phyloP scores from a whole-genome alignment of 2,888 invertebrate genomes.

The Amphipoea oculea region DNA sequence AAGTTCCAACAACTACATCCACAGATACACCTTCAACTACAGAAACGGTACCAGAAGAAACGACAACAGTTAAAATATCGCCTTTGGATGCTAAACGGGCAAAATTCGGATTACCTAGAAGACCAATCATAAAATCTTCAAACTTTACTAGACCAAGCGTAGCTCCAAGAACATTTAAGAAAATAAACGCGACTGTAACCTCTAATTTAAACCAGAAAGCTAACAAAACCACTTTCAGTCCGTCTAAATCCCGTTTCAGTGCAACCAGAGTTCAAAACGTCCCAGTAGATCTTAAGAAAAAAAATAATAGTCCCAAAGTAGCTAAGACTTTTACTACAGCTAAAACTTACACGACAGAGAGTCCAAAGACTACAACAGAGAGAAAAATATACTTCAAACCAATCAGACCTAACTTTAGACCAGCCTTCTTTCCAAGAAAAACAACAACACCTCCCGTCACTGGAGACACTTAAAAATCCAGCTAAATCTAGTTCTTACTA shows the following conservation, averaged over 20 bases:
- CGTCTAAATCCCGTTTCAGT: slow-evolving; percentile 82
- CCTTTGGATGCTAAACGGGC: slow-evolving; percentile 81
- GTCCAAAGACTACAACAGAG: slow-evolving; percentile 83
- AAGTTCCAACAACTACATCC: slow-evolving; percentile 50
- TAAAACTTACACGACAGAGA: slow-evolving; percentile 80
- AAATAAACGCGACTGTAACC: slow-evolving; percentile 76
- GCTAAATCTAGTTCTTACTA: slow-evolving; percentile 54
- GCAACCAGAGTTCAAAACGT: slow-evolving; percentile 84
- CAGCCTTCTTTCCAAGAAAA: slow-evolving; percentile 84
- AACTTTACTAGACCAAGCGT: slow-evolving; percentile 78
- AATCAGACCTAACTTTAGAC: slow-evolving; percentile 83
- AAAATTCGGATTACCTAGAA: slow-evolving; percentile 85
- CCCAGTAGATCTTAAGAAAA: slow-evolving; percentile 84
- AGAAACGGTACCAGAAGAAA: slow-evolving; percentile 78
- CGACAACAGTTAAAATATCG: slow-evolving; percentile 79
- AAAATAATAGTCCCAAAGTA: slow-evolving; percentile 73
- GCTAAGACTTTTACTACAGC: slow-evolving; percentile 80
- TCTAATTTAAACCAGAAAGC: slow-evolving; percentile 77
- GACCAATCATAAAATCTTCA: slow-evolving; percentile 80
- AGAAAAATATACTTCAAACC: slow-evolving; percentile 83
- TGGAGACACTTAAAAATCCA: slow-evolving; percentile 68
- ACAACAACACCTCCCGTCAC: slow-evolving; percentile 76
- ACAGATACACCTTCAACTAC: slow-evolving; percentile 72
- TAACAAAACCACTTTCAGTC: slow-evolving; percentile 83
- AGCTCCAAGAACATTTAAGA: slow-evolving; percentile 73